Percentiles rank a stretch among this genome's conserved stretches.
Conservation (phyloP, 2,113 vertebrate genomes). For the Aegithalos caudatus region DNA sequence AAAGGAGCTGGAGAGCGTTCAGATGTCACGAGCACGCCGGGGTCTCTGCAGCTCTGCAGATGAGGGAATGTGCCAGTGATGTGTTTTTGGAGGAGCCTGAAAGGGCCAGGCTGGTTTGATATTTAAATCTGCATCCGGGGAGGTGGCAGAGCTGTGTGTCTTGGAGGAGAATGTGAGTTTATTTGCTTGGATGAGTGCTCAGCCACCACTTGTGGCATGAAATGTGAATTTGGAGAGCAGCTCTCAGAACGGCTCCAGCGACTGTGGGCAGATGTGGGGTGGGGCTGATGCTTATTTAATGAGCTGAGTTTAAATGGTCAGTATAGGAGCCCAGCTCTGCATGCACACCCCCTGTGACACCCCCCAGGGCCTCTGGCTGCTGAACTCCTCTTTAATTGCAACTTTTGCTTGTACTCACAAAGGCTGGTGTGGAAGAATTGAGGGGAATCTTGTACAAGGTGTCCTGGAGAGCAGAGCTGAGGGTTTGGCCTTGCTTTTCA, state of each 20-base stretch:
- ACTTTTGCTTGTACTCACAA: neutral
- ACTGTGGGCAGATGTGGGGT: slow-evolving; percentile 2
- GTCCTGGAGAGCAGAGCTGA: neutral
- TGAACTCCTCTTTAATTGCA: neutral
- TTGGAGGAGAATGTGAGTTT: neutral
- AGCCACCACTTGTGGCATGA: neutral
- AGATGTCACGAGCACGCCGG: accelerated
- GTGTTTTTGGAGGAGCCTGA: neutral
- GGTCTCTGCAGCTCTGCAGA: neutral
- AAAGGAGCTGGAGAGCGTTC: neutral
- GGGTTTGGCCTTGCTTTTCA: neutral
- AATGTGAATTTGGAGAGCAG: neutral
- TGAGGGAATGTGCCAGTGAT: neutral
- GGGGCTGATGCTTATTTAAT: neutral
- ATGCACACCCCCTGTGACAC: neutral
- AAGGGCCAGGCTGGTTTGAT: neutral
- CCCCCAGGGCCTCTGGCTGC: neutral
- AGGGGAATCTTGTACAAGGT: neutral
- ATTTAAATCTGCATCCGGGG: neutral
- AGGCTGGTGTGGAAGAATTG: neutral
- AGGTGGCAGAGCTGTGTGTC: neutral
- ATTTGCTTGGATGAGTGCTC: neutral
- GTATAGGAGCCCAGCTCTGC: neutral
- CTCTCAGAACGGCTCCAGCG: neutral
- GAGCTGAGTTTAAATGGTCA: neutral